Evolutionary conservation across 2,113 vertebrate genomes (phyloP), one percentile per base, ranked within the genome.

Genomic region (Pachyramphus minor): DNA sequence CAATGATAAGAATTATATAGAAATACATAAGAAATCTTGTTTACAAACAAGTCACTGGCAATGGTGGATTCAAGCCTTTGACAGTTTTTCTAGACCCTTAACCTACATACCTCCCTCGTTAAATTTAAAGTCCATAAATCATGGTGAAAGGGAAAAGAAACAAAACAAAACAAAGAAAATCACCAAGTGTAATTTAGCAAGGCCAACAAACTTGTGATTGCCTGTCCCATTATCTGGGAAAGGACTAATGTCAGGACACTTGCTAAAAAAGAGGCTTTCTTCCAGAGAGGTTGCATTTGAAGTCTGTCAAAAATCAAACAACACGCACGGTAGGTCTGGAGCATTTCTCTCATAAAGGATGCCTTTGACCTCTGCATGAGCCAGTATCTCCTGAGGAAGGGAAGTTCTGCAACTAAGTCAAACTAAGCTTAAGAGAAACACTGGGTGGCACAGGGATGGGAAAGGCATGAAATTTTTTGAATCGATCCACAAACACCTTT

Each of bases 291-390:
- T 14, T 75, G 47, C 24, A 22, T 91, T 71, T 84, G 44, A 91
- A 91, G 31, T 30, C 60, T 78, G 73, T n/a, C 33, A 91, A 24
- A 87, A 89, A 60, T 59, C n/a, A 73, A 83, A 62, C 28, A 49
- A 9, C n/a, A 10, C 0, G 0, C n/a, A 45, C 1, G 0, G 67
- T 5, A 37, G 55, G 71, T 85, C 27, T 84, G 84, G 27, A 67
- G 42, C 42, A 8, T 6, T 79, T 31, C 52, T 49, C 60, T 91
- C 74, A 28, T 69, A 67, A 89, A 91, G 66, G 42, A 31, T 82
- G 84, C n/a, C 55, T 87, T 28, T 81, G 80, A 96, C 89, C 73
- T 95, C 91, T 74, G 84, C 80, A 45, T 25, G 77, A 89, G 64
- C n/a, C 42, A 27, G 18, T 4, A 55, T 53, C 84, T 78, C 84